Base-by-base conservation (phyloP, 2,113 vertebrate genomes). In the Pampusana beccarii region DNA sequence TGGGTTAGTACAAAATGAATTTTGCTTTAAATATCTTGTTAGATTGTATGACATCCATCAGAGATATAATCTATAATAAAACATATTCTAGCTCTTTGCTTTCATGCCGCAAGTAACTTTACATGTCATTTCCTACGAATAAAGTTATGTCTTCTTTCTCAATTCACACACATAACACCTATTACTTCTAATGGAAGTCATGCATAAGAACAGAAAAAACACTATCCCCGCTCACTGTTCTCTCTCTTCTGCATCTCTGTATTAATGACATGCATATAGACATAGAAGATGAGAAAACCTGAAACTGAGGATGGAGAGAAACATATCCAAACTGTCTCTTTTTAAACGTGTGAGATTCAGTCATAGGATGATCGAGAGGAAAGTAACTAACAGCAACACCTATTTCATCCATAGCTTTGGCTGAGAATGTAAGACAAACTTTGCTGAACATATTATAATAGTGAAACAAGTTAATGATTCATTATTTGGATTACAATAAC, bases 21-120 rank as follows among this genome's bases (percentile, higher is more conserved):
- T 69, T 89, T 95, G 96, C 51, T 86, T 94, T 89, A 93, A 96
- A 75, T 69, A 90, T 69, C 80, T 94, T 28, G 28, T 89, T 93
- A 19, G 38, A 69, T 77, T 86, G 9, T 75, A 48, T 94, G 73
- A 60, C 75, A 92, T 60, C 61, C 80, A 54, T 72, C 77, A 95
- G 61, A 93, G 53, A 79, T 51, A 81, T 79, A 85, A 87, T 88
- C 28, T 51, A 25, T 53, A 95, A 80, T 74, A 92, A 95, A 95
- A 79, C 8, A 80, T 66, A 61, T 19, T 84, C 50, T 61, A 42
- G 13, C 4, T 77, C 15, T 96, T 95, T 86, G 21, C 29, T 96
- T 96, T 96, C 79, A 69, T 77, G 83, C 23, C 25, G 19, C 84
- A 90, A 95, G 62, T 86, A 88, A 80, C 82, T 90, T 83, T 62